Conservation (phyloP, 2,113 vertebrate genomes). For the Hydropotes inermis region DNA sequence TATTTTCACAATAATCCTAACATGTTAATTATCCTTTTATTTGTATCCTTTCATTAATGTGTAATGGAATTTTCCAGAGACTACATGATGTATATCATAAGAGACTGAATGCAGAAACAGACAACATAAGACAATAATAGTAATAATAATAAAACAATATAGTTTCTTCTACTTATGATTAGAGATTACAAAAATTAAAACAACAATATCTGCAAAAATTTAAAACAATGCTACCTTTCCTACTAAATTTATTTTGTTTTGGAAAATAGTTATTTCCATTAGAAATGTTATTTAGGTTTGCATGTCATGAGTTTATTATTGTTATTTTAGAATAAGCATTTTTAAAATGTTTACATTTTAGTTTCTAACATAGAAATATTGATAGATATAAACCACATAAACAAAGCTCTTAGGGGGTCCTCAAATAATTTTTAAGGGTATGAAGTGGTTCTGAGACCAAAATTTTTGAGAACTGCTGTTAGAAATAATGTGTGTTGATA, state of each 20-base stretch:
- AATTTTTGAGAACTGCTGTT: background rate
- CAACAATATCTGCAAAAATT: background rate
- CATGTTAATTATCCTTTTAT: background rate
- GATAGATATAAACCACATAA: background rate
- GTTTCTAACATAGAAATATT: background rate
- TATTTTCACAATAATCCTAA: background rate
- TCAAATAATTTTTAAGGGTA: background rate
- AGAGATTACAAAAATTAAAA: background rate
- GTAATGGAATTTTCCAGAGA: background rate
- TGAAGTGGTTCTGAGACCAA: background rate
- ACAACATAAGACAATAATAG: background rate
- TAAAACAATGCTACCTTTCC: background rate
- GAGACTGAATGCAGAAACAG: background rate
- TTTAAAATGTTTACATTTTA: background rate
- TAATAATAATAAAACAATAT: background rate
- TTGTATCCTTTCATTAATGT: background rate
- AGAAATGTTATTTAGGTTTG: constrained; percentile 1
- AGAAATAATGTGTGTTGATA: background rate
- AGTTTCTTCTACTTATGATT: background rate
- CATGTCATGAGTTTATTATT: constrained; percentile 3
- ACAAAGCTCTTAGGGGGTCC: background rate
- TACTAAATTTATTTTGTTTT: background rate
- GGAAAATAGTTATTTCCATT: background rate
- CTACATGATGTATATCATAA: background rate
- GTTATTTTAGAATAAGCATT: background rate